These are phyloP conservation scores for Rousettus leschenaultii DNA, from an alignment of 2,113 vertebrate species.

Conservation along the genomic window DNA sequence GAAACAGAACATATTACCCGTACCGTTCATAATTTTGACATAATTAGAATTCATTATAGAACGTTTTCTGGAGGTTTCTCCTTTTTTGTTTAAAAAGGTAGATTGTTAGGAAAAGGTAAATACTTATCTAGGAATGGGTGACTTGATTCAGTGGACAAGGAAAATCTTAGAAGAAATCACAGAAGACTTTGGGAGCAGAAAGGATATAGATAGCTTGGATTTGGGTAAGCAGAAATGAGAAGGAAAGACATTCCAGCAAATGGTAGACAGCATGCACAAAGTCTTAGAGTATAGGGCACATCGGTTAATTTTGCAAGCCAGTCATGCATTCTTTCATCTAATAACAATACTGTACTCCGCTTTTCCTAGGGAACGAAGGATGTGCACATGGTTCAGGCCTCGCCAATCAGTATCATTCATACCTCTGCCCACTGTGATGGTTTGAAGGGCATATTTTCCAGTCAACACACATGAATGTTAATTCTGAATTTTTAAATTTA, in stretches of 20 bases:
- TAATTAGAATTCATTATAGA: constrained; percentile 35
- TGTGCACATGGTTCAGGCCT: not conserved
- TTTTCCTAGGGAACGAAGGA: not conserved
- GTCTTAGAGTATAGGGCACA: not conserved
- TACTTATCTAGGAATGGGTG: not conserved
- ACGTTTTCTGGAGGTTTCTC: constrained; percentile 15
- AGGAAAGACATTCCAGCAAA: not conserved
- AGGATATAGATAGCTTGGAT: not conserved
- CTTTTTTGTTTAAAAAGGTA: not conserved
- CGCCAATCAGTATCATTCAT: not conserved
- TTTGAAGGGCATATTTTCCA: not conserved
- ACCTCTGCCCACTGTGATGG: not conserved
- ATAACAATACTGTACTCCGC: not conserved
- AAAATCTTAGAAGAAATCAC: constrained; percentile 2
- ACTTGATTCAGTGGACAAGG: not conserved
- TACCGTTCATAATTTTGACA: not conserved
- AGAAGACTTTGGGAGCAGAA: not conserved
- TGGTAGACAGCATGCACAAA: not conserved
- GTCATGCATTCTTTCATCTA: not conserved
- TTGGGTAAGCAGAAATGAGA: constrained; percentile 7
- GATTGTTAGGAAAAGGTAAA: not conserved
- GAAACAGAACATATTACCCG: not conserved
- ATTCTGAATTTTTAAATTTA: constrained; percentile 16
- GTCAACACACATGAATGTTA: not conserved
- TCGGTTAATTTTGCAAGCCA: not conserved